Evolutionary conservation across 2,113 vertebrate species (phyloP), one percentile per base, ranked within the genome.

Genomic region (Isichthys henryi): DNA sequence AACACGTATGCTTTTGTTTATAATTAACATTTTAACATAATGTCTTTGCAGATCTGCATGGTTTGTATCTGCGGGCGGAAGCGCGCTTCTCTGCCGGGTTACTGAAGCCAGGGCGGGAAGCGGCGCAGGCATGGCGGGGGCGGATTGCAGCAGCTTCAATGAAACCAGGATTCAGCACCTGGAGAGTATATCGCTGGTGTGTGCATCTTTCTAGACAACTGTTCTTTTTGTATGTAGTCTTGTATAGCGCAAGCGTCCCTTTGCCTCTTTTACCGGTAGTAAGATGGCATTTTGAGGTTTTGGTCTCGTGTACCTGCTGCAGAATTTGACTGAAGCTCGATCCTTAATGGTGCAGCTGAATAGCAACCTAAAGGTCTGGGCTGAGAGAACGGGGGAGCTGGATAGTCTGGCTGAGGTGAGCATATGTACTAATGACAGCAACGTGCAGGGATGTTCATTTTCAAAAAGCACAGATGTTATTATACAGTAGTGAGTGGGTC

Each of bases 311-410:
- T 58, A 35, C 56, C 13, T 52, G 10, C 17, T 53, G n/a, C 74
- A 92, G 92, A 90, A 88, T 45, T 74, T 92, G 43, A 17, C 74
- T 4, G 92, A 92, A 6, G 92, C 92, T 2, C 39, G 43, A 1
- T 9, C 48, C 1, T 89, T 92, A 2, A 91, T 92, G 90, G n/a
- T 17, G 35, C 84, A 82, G 31, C 70, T 92, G 21, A 90, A 91
- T 50, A 50, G 74, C 15, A 92, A 92, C 62, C 88, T 92, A 6
- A 7, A 53, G 21, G 48, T 39, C 10, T 91, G 92, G 89, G 89
- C 52, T 10, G 89, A 90, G 86, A 89, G 88, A 27, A 91, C 88
- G 6, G 91, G 90, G 0, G 88, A 91, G 0, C 9, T 90, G 66
- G 89, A 90, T 13, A 45, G 88, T 27, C 31, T 91, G 35, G 84